Conservation (phyloP, 2,888 invertebrate species). For the Kuschelorhynchus macadamiae region DNA sequence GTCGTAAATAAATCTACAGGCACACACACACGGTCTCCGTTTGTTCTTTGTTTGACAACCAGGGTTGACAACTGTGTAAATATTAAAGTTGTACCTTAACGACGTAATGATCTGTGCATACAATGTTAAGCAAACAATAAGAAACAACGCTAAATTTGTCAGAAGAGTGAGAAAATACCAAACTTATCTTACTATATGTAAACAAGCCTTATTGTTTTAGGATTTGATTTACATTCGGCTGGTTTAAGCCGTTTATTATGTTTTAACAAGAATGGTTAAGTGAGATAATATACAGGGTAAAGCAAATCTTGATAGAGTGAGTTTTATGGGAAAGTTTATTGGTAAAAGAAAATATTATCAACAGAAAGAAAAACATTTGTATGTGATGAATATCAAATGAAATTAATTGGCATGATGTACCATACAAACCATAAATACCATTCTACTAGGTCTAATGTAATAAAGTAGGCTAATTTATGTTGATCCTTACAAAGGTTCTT, state of each 20-base stretch:
- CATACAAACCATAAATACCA: too few species aligned
- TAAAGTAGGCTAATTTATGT: too few species aligned
- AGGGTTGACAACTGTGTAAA: constrained; percentile 59
- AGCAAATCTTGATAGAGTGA: not conserved
- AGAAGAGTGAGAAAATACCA: constrained; percentile 47
- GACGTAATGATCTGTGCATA: constrained; percentile 57
- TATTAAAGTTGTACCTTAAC: constrained; percentile 55
- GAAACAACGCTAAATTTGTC: constrained; percentile 49
- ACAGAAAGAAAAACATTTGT: too few species aligned
- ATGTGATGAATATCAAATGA: too few species aligned
- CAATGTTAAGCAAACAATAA: constrained; percentile 48
- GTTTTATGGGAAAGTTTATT: not conserved
- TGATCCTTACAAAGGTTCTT: too few species aligned
- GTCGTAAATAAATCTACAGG: constrained; percentile 40
- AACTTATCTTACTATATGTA: constrained; percentile 44
- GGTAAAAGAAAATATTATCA: too few species aligned
- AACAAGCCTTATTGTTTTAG: constrained; percentile 47
- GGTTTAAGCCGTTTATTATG: constrained; percentile 26
- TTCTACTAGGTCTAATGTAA: too few species aligned
- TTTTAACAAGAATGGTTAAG: constrained; percentile 24
- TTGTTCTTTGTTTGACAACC: constrained; percentile 56
- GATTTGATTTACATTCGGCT: constrained; percentile 37
- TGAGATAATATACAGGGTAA: not conserved
- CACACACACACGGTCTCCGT: constrained; percentile 46
- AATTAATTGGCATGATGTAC: too few species aligned